A percentile compares a stretch with the other conserved stretches of the same genome.
Evolutionary conservation across 2,888 invertebrate species (phyloP).

Genomic region (Archips xylosteana): DNA sequence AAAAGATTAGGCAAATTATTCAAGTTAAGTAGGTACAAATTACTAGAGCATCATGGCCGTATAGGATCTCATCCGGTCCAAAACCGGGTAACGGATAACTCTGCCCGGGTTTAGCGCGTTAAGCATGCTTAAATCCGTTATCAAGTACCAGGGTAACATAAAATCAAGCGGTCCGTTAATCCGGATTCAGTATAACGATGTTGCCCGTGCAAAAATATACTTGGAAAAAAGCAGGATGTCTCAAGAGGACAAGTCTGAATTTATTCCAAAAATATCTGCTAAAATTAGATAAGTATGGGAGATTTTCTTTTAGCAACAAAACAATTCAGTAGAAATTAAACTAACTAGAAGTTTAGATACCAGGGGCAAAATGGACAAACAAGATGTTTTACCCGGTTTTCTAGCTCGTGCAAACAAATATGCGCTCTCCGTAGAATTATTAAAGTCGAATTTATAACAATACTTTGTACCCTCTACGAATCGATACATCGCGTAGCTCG

Average conservation of each 20-base stretch:
- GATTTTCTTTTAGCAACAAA: background rate
- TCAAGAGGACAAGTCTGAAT: background rate
- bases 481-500: constrained; percentile 66
- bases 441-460: constrained; percentile 46
- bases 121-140: constrained; percentile 79
- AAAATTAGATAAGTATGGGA: background rate
- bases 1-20: constrained; percentile 35
- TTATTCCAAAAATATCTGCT: background rate
- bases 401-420: constrained; percentile 37
- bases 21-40: constrained; percentile 41
- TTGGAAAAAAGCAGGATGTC: background rate
- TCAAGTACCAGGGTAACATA: constrained; percentile 73
- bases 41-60: constrained; percentile 36
- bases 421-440: background rate
- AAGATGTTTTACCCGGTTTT: constrained; percentile 36
- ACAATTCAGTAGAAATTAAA: background rate
- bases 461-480: constrained; percentile 50
- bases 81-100: constrained; percentile 59
- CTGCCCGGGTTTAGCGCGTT: constrained; percentile 67
- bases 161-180: constrained; percentile 59
- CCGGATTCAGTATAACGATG: constrained; percentile 51
- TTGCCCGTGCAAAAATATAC: constrained; percentile 24
- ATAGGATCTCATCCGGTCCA: constrained; percentile 19
- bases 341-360: constrained; percentile 38
- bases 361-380: constrained; percentile 42